Evolutionary conservation across 1,140 invertebrate species (phyloP).

Genomic region (Vanessa atalanta): DNA sequence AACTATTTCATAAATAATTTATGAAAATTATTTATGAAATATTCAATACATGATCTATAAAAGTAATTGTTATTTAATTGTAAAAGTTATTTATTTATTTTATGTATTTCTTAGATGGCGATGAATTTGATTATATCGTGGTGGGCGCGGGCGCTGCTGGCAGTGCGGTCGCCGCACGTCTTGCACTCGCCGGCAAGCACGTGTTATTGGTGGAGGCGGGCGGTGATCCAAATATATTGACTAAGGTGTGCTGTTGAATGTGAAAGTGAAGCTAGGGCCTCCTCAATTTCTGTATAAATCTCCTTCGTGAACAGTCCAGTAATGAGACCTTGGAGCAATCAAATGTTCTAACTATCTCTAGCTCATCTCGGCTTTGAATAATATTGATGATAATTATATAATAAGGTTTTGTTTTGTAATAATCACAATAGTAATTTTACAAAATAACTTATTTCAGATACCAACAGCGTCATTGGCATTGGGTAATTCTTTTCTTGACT

Average conservation of each 20-base stretch:
- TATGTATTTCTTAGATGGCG: slow-evolving; percentile 47
- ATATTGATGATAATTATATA: not conserved
- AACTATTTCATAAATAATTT: no score
- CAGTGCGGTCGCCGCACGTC: slow-evolving; percentile 53
- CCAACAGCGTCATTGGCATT: slow-evolving; percentile 41
- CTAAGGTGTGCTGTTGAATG: slow-evolving; percentile 36
- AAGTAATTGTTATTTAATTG: no score
- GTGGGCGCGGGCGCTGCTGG: slow-evolving; percentile 63
- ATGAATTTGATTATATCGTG: slow-evolving; percentile 62
- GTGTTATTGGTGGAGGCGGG: slow-evolving; percentile 64
- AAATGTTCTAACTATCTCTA: no score
- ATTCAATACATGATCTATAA: no score
- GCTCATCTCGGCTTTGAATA: not conserved
- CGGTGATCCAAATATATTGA: slow-evolving; percentile 42
- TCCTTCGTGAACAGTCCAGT: no score
- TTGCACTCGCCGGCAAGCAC: slow-evolving; percentile 47
- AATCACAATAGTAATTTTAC: not conserved
- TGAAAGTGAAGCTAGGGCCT: no score
- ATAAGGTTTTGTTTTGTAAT: no score
- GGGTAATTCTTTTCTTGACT: slow-evolving; percentile 48
- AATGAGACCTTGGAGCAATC: no score
- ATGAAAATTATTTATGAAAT: no score
- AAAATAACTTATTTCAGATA: slow-evolving; percentile 42
- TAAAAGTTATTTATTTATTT: not conserved
- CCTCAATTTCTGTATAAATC: no score